phyloP scores from a whole-genome alignment of 1,140 invertebrate species.

The Caenorhabditis latens region DNA sequence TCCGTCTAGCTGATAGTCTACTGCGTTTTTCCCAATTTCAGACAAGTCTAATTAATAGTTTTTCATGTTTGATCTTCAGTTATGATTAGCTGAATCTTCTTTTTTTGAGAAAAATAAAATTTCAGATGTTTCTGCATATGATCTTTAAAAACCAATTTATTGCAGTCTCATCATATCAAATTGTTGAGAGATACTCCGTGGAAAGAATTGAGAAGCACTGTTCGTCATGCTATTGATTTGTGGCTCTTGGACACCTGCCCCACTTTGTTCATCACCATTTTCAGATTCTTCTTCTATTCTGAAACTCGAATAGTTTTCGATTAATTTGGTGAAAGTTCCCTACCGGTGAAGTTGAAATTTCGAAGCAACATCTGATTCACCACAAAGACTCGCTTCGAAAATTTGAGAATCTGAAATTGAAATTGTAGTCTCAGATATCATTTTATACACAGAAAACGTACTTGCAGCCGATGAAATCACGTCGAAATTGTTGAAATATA shows the following conservation, averaged over 20 bases:
- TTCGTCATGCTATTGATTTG: conserved; percentile 14
- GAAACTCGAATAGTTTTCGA: not conserved
- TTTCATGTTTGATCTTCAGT: too few relatives aligned
- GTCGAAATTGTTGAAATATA: conserved; percentile 63
- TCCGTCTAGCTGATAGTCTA: too few relatives aligned
- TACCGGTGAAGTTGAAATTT: conserved; percentile 43
- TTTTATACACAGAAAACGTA: not conserved
- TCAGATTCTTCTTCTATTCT: conserved; percentile 53
- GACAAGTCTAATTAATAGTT: too few relatives aligned
- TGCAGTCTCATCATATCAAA: conserved; percentile 52
- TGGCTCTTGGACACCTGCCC: not conserved
- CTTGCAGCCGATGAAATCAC: conserved; percentile 59
- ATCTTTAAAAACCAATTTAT: conserved; percentile 5
- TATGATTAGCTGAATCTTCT: too few relatives aligned
- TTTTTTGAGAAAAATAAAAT: too few relatives aligned
- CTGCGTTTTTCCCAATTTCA: too few relatives aligned
- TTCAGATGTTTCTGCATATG: too few relatives aligned
- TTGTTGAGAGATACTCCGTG: conserved; percentile 50
- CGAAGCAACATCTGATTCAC: conserved; percentile 16
- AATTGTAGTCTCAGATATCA: not conserved
- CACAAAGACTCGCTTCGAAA: conserved; percentile 41
- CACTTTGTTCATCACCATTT: conserved; percentile 43
- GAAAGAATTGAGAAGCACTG: conserved; percentile 29
- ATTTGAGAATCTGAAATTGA: conserved; percentile 29
- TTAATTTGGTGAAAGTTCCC: not conserved